Conservation (phyloP, 2,888 invertebrate genomes). For the Nebria brevicollis region DNA sequence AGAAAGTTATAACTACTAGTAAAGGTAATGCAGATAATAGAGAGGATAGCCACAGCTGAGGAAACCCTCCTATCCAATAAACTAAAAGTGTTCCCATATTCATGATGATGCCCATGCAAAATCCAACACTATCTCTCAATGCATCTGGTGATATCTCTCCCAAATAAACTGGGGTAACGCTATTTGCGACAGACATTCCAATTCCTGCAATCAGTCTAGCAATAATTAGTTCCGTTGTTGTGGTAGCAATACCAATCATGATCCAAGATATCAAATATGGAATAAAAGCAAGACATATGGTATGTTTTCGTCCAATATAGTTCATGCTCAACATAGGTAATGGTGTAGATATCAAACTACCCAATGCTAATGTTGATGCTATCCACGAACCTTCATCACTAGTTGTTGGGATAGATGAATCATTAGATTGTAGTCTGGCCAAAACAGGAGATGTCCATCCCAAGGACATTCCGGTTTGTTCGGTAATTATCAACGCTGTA, state of each 20-base stretch:
- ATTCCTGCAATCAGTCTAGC: constrained; percentile 70
- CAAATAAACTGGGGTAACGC: constrained; percentile 34
- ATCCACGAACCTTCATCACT: constrained; percentile 66
- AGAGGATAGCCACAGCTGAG: constrained; percentile 64
- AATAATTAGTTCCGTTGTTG: constrained; percentile 66
- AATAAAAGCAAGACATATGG: constrained; percentile 67
- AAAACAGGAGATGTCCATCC: constrained; percentile 68
- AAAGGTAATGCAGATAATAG: constrained; percentile 67
- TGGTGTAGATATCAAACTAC: constrained; percentile 69
- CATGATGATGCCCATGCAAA: constrained; percentile 67
- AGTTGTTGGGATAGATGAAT: constrained; percentile 60
- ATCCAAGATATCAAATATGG: constrained; percentile 70
- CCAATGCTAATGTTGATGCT: constrained; percentile 70
- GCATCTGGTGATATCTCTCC: constrained; percentile 44
- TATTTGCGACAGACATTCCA: constrained; percentile 58
- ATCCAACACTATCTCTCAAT: constrained; percentile 63
- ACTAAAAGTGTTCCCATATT: constrained; percentile 69
- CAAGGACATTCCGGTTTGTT: constrained; percentile 64
- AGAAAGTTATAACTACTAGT: constrained; percentile 65
- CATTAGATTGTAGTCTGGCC: constrained; percentile 57
- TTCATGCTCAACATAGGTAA: constrained; percentile 71
- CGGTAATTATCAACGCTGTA: constrained; percentile 67
- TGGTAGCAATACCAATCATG: constrained; percentile 67
- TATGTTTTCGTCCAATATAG: constrained; percentile 69
- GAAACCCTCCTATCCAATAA: constrained; percentile 68